phyloP scores from a whole-genome alignment of 2,888 invertebrate species.

The Lasius fuliginosus region DNA sequence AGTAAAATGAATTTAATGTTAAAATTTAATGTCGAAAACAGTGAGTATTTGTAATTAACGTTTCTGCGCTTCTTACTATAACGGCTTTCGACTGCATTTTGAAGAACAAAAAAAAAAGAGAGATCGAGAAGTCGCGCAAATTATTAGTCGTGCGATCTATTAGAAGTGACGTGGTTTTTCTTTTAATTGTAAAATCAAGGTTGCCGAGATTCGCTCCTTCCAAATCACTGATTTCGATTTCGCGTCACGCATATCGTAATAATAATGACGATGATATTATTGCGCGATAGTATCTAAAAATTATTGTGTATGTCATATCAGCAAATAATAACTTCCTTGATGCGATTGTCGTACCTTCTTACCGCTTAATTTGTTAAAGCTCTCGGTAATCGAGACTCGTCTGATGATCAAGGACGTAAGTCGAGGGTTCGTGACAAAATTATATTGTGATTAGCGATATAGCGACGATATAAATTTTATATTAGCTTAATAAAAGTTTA shows the following conservation, averaged over 20 bases:
- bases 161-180: neutral
- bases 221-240: neutral
- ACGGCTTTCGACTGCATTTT: neutral
- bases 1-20: neutral
- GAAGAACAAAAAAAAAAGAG: neutral
- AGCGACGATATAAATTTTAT: neutral
- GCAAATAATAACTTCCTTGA: slow-evolving; percentile 3
- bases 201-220: neutral
- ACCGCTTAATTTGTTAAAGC: neutral
- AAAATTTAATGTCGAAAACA: neutral
- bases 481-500: neutral
- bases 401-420: neutral
- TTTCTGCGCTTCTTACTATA: neutral
- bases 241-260: neutral
- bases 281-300: neutral
- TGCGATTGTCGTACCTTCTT: neutral
- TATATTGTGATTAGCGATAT: neutral
- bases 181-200: neutral
- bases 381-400: neutral
- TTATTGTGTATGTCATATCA: neutral
- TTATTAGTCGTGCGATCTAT: neutral
- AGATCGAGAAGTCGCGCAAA: neutral
- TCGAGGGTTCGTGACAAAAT: neutral
- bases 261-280: neutral
- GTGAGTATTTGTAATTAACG: neutral